Percentiles rank a stretch among this genome's conserved stretches.
Conservation (phyloP, 1,140 invertebrate genomes). For the Coenobita brevimanus region DNA sequence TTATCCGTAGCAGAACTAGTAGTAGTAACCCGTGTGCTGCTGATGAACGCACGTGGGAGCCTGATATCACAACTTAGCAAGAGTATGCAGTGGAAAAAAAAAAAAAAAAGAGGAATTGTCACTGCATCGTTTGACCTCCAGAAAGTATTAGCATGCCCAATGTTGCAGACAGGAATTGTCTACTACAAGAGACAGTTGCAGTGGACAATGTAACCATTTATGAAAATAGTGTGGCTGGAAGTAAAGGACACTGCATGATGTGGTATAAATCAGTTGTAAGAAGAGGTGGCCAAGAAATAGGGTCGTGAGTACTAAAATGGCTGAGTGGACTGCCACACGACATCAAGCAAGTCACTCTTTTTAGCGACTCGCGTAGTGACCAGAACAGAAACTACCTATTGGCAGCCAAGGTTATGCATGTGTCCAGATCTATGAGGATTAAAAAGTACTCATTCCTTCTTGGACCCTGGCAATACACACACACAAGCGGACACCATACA, state of each 20-base stretch:
- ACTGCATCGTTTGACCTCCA: constrained; percentile 30
- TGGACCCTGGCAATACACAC: constrained; percentile 29
- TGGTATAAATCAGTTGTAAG: constrained; percentile 32
- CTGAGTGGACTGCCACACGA: constrained; percentile 17
- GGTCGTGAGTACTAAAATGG: constrained; percentile 31
- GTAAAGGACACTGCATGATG: constrained; percentile 24
- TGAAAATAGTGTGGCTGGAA: constrained; percentile 35
- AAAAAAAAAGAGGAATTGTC: constrained; percentile 14
- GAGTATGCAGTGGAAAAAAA: background rate
- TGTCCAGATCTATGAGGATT: background rate
- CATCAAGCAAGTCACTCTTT: background rate
- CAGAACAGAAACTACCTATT: constrained; percentile 28
- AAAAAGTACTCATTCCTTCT: constrained; percentile 19
- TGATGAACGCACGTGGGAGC: no score
- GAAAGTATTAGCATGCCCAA: constrained; percentile 24
- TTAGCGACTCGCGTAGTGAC: background rate
- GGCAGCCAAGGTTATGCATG: constrained; percentile 31
- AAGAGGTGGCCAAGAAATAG: constrained; percentile 40
- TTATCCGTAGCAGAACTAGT: no score
- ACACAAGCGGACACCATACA: constrained; percentile 17
- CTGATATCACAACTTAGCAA: no score
- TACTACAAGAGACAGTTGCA: constrained; percentile 49
- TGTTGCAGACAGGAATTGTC: constrained; percentile 16
- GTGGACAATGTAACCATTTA: constrained; percentile 36
- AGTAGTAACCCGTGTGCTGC: no score